A percentile compares a stretch with the other conserved stretches of the same genome.
phyloP scores from a whole-genome alignment of 1,140 invertebrate genomes.

The Drosophila leontia region DNA sequence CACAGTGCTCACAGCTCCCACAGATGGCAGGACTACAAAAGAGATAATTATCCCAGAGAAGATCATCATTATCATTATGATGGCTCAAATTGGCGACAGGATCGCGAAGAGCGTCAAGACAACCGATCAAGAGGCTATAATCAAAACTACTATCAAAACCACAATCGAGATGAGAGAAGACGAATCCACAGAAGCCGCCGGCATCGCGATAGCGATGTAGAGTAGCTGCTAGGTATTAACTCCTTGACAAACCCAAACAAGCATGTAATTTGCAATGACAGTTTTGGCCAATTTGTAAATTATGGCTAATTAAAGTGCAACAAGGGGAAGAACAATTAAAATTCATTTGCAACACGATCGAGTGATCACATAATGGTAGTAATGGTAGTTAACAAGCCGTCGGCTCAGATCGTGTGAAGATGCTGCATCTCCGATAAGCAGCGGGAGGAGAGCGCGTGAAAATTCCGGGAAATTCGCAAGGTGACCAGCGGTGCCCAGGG shows the following conservation, averaged over 20 bases:
- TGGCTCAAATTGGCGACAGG: conserved; percentile 1
- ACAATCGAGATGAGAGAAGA: not conserved
- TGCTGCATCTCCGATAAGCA: conserved; percentile 56
- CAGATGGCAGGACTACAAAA: not conserved
- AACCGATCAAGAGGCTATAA: not conserved
- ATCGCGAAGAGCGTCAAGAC: not conserved
- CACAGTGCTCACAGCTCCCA: not conserved
- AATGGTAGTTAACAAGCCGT: conserved; percentile 71
- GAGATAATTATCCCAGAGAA: not conserved
- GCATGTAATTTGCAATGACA: conserved; percentile 21
- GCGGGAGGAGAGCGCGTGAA: conserved; percentile 61
- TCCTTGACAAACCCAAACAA: not conserved
- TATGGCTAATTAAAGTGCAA: conserved; percentile 50
- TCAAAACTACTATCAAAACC: conserved; percentile 3
- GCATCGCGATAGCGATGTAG: not conserved
- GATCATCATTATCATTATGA: not conserved
- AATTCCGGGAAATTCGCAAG: conserved; percentile 74
- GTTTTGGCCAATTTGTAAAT: conserved; percentile 56
- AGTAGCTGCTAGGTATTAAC: conserved; percentile 7
- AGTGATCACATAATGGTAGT: conserved; percentile 46
- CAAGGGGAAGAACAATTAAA: conserved; percentile 66
- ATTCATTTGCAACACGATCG: conserved; percentile 74
- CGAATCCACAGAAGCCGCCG: too few relatives aligned
- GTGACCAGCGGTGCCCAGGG: conserved; percentile 44
- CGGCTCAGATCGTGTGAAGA: conserved; percentile 78